These are phyloP conservation scores for Bicyclus anynana DNA, from an alignment of 1,140 invertebrate species.

Conservation along the genomic window DNA sequence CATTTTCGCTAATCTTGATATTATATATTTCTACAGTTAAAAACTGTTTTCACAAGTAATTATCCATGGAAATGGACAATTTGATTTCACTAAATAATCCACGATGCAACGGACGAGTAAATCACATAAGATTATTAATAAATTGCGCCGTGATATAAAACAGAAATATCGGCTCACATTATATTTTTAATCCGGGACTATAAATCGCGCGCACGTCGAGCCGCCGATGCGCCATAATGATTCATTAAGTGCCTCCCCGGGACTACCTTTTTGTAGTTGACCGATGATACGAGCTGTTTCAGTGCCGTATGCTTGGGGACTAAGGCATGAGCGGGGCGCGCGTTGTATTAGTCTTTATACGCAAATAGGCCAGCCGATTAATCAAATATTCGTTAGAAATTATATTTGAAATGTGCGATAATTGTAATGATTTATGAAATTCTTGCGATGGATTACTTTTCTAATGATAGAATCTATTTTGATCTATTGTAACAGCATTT, in stretches of 20 bases:
- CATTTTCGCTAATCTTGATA: too few relatives aligned
- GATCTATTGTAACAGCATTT: too few relatives aligned
- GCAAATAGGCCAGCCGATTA: too few relatives aligned
- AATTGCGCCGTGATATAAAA: constrained; percentile 5
- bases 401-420: too few relatives aligned
- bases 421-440: too few relatives aligned
- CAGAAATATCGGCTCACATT: constrained; percentile 1
- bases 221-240: constrained; percentile 59
- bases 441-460: too few relatives aligned
- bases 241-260: constrained; percentile 72
- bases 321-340: constrained; percentile 1
- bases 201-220: constrained; percentile 56
- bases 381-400: too few relatives aligned
- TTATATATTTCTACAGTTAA: too few relatives aligned
- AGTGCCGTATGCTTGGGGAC: constrained; percentile 1
- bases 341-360: neutral
- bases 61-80: too few relatives aligned
- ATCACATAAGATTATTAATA: neutral
- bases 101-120: neutral
- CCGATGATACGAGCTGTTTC: constrained; percentile 14
- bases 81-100: neutral
- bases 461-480: too few relatives aligned
- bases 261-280: constrained; percentile 30
- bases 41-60: too few relatives aligned
- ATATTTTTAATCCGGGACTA: constrained; percentile 33